Conservation (phyloP, 2,113 vertebrate species). For the Tringa solitaria region DNA sequence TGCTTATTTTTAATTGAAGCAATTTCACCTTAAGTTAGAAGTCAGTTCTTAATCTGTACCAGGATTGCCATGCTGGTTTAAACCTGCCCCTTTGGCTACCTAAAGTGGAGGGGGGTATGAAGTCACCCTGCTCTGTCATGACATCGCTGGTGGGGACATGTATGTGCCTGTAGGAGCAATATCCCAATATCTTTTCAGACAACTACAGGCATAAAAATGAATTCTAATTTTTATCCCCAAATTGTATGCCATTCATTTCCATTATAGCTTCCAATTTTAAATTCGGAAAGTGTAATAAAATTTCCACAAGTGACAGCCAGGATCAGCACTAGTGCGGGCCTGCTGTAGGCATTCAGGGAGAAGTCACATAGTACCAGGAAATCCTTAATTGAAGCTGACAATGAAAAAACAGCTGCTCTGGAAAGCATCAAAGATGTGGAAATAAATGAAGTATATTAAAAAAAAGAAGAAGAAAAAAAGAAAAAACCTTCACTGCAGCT, state of each 20-base stretch:
- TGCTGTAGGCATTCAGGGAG: background rate
- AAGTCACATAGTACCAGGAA: background rate
- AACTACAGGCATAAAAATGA: background rate
- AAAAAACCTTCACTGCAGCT: background rate
- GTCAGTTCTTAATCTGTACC: background rate
- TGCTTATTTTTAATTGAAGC: background rate
- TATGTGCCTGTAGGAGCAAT: background rate
- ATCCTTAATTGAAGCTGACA: background rate
- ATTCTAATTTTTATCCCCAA: background rate
- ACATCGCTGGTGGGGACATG: background rate
- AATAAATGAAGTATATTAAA: background rate
- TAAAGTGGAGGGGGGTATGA: fast-evolving
- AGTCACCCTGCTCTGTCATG: background rate
- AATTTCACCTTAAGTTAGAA: background rate
- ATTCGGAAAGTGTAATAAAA: background rate
- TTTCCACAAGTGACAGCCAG: background rate
- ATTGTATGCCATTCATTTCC: background rate
- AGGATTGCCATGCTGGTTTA: background rate
- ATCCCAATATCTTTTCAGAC: background rate
- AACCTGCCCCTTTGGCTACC: background rate
- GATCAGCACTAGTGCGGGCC: background rate
- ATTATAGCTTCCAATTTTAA: background rate
- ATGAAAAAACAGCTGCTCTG: slow-evolving; percentile 1
- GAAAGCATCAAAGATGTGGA: background rate
- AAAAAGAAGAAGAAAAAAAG: too few relatives aligned